Evolutionary conservation across 2,888 invertebrate genomes (phyloP), one percentile per base, ranked within the genome.

Genomic region (Busseola fusca): DNA sequence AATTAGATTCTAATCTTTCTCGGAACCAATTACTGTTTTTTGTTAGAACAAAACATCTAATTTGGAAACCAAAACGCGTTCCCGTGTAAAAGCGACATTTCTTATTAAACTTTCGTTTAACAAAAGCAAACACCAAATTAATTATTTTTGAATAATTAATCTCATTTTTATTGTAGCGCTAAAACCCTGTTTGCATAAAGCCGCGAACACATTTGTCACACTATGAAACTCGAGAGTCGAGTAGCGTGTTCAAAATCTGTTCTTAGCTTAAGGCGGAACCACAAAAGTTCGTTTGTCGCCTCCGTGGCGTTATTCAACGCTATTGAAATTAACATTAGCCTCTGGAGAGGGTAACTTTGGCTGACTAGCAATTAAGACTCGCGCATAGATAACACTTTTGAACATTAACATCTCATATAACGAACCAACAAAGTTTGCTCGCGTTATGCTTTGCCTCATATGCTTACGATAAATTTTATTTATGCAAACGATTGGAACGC

Each of bases 321-420:
- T 82, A 78, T 81, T 82, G 78, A 84, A 85, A 84, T 82, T 83
- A 78, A 80, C 83, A 84, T 84, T 83, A 79, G 81, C 76, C 75
- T 65, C 79, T 58, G 57, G 80, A 76, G 81, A 71, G 65, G 64
- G 65, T 63, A 79, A 86, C 82, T 86, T 81, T 56, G 70, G 70
- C 84, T 81, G 83, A 74, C 66, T 76, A 68, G 76, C 83, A 83
- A 83, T 83, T 83, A 83, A 75, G 76, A 72, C 65, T 68, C 68
- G 69, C 69, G 57, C 75, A 72, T 74, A 87, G 87, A 90, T 87
- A 86, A 87, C 86, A 87, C 87, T 88, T 87, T 76, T 80, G 83
- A 84, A 86, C 84, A 88, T 90, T 90, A 89, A 88, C 87, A 86
- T 86, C 85, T 83, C 87, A 81, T 72, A 58, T 72, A 71, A 80